Evolutionary conservation across 1,140 invertebrate species (phyloP).

Genomic region (Anastrepha ludens): DNA sequence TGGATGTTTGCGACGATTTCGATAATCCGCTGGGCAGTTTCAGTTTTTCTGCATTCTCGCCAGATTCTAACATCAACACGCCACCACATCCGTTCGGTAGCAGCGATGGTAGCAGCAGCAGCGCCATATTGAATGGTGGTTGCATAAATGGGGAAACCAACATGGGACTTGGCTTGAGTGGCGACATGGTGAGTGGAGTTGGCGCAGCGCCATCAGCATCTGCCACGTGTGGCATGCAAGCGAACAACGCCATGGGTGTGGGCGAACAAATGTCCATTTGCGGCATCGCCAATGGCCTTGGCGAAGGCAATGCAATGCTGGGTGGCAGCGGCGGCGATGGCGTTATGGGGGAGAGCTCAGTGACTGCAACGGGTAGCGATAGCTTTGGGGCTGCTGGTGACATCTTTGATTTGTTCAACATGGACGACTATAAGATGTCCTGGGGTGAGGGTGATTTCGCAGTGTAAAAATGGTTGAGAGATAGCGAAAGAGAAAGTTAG

Average conservation of each 20-base stretch:
- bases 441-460: constrained; percentile 72
- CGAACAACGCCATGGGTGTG: not conserved
- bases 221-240: constrained; percentile 48
- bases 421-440: constrained; percentile 73
- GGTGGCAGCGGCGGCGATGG: constrained; percentile 35
- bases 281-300: constrained; percentile 8
- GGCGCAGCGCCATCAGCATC: not conserved
- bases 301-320: constrained; percentile 13
- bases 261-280: constrained; percentile 58
- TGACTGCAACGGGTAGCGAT: constrained; percentile 59
- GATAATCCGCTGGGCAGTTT: constrained; percentile 71
- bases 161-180: constrained; percentile 41
- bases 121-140: not conserved
- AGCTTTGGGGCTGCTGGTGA: constrained; percentile 67
- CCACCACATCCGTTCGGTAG: constrained; percentile 62
- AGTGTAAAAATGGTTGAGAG: constrained; percentile 60
- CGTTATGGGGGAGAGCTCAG: constrained; percentile 21
- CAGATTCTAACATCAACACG: constrained; percentile 61
- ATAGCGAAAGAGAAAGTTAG: not conserved
- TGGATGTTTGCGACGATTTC: constrained; percentile 73
- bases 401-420: constrained; percentile 73
- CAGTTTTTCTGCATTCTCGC: constrained; percentile 60
- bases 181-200: constrained; percentile 38
- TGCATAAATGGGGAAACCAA: not conserved
- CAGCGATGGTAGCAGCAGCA: constrained; percentile 55